Evolutionary conservation across 1,140 invertebrate genomes (phyloP), one percentile per base, ranked within the genome.

Genomic region (Chironomus striatipennis): DNA sequence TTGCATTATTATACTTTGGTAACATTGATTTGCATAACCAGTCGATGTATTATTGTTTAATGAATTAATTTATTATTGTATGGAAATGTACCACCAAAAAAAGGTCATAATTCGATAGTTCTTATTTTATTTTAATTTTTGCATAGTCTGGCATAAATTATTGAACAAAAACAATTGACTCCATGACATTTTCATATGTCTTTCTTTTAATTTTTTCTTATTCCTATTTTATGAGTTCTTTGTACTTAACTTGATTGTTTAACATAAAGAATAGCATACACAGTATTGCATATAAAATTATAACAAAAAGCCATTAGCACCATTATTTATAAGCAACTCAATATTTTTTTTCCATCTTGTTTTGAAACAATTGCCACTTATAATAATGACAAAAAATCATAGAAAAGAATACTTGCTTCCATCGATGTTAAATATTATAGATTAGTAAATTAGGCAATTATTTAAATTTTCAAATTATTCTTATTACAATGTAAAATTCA

Each of bases 361-460:
- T 70, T 21, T 18, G 65, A 70, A 70, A 70, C 65, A 70, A 70
- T 70, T 70, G 65, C 65, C 65, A 70, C 65, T 70, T 70, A 57
- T 57, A n/a, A 57, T 57, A 7, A 57, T 57, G 47, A 57, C 47
- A 57, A 57, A 57, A 57, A 57, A 1, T 57, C 47, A n/a, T 47
- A 12, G 43, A 8, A 47, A 57, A n/a, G 47, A 57, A n/a, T 57
- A n/a, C 15, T 47, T 57, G 12, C 12, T 12, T n/a, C 8, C 15
- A 15, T 57, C 47, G 24, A 34, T 5, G n/a, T 34, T 34, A 34
- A 34, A 34, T 34, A 34, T 2, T 2, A 34, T 34, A 5, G 24
- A 34, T 2, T 34, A 34, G 24, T 34, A 34, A 34, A 2, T 34
- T 34, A 34, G 2, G 5, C 1, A 34, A 34, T 34, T 34, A 34